Base-by-base conservation (phyloP, 2,797 vertebrate genomes). In the Rhadinocentrus ornatus region DNA sequence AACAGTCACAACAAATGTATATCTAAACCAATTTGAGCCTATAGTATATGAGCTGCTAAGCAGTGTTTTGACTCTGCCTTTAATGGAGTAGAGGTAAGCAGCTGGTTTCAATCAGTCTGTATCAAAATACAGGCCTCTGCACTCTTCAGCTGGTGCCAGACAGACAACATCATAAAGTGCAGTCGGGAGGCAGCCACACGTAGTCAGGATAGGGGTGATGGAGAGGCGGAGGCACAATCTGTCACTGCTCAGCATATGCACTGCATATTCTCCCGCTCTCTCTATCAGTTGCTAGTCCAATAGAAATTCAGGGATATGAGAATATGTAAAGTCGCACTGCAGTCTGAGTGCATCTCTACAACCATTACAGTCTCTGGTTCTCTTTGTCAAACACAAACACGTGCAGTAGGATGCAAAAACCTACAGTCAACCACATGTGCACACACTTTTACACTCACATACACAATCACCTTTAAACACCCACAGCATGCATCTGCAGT, bases 81-180 rank as follows among this genome's bases (percentile, higher is more conserved):
- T 53, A 9, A 65, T 57, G 26, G 24, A 74, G 67, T 18, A 20
- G 57, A 80, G 73, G 79, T 81, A 61, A 86, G 74, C 90, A 90
- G 87, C 88, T 93, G 91, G 71, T 85, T 87, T 81, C 65, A 77
- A 81, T 89, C 84, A 77, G 64, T 44, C 6, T 70, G 80, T 85
- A 87, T 88, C 84, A 73, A 62, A 79, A 72, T 58, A 31, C 66
- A 84, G 83, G 75, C 80, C 74, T 57, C 69, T 29, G 52, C 69
- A 68, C 62, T 56, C 76, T 57, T 65, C 22, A 63, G 73, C 72
- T 31, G 31, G 80, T 88, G 82, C 84, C 87, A 90, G 85, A 86
- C 88, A 82, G 83, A 84, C 86, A 88, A 68, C 78, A 79, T 75
- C 71, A 78, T 86, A 76, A 88, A 86, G 83, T 71, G 78, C 69